phyloP scores from a whole-genome alignment of 1,140 invertebrate species.

The Glossosoma conforme region DNA sequence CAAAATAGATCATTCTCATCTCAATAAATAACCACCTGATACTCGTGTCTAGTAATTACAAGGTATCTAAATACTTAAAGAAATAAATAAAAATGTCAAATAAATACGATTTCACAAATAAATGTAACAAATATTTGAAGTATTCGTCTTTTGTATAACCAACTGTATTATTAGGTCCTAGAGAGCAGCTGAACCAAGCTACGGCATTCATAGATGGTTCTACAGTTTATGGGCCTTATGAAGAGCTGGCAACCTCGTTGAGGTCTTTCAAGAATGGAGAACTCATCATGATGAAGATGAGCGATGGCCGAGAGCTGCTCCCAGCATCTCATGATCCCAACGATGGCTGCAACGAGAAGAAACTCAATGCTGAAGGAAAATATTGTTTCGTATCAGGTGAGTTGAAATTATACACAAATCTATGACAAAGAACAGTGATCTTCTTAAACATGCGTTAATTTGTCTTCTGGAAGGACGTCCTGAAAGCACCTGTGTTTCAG shows the following conservation, averaged over 20 bases:
- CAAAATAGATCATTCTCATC: too few species aligned
- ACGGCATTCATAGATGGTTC: slow-evolving; percentile 90
- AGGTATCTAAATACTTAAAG: too few species aligned
- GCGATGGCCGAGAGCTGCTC: slow-evolving; percentile 61
- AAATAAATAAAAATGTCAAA: too few species aligned
- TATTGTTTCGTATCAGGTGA: slow-evolving; percentile 73
- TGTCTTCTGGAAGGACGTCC: too few species aligned
- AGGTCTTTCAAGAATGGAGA: slow-evolving; percentile 55
- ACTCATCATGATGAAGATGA: slow-evolving; percentile 57
- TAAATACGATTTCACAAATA: slow-evolving; percentile 9
- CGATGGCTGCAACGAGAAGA: slow-evolving; percentile 70
- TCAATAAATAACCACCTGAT: too few species aligned
- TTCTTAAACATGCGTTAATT: too few species aligned
- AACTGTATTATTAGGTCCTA: slow-evolving; percentile 62
- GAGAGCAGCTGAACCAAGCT: slow-evolving; percentile 87
- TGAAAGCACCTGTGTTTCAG: too few species aligned
- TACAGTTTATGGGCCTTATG: slow-evolving; percentile 70
- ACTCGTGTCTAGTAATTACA: too few species aligned
- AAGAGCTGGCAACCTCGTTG: slow-evolving; percentile 49
- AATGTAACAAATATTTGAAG: not conserved
- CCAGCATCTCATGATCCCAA: slow-evolving; percentile 64
- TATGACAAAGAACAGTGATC: not conserved
- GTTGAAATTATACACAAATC: not conserved
- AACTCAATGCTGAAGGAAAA: slow-evolving; percentile 59
- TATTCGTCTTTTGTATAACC: slow-evolving; percentile 20